Base-by-base conservation (phyloP, 2,113 vertebrate species). In the Siphamia tubifer region DNA sequence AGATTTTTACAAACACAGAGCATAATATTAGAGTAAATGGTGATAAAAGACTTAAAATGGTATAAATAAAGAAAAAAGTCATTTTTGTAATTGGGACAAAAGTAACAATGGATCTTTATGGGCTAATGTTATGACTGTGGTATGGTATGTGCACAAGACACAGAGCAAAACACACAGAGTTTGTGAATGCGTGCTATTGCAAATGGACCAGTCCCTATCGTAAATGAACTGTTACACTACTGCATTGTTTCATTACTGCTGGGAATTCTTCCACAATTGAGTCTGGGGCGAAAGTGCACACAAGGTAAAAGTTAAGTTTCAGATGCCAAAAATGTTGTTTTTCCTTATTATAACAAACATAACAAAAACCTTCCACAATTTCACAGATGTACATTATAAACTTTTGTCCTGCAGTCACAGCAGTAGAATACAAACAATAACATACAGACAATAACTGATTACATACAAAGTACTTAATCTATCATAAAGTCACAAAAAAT, bases 241-340 rank as follows among this genome's bases (percentile, higher is more conserved):
- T 67, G 51, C 71, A 56, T 48, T 70, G 72, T 81, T 69, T 70
- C 49, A 75, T 68, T 60, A 67, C 47, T 48, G 74, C 31, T 55
- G 55, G 51, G 17, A 65, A 51, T 58, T 28, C 40, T 13, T 13
- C 35, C 45, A 74, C 25, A 11, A 64, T 56, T 24, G 38, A 57
- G 48, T 67, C 54, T 52, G 21, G 48, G 58, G 27, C 24, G 28
- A 71, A 84, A 49, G 47, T 64, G 56, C 51, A 69, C 23, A 24
- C 17, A 39, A 71, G 34, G 47, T 30, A 43, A 45, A 72, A 35
- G 47, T 69, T 77, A 21, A 19, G 42, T 32, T 65, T 52, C 48
- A 32, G 25, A 5, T 54, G 23, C 16, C 60, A 32, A 55, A 45
- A 42, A 44, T 15, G 5, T 35, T 32, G 28, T 36, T 68, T n/a